A percentile compares a stretch with the other conserved stretches of the same genome.
These are phyloP conservation scores for Emydocephalus ijimae DNA, from an alignment of 2,113 vertebrate species.

Conservation along the genomic window DNA sequence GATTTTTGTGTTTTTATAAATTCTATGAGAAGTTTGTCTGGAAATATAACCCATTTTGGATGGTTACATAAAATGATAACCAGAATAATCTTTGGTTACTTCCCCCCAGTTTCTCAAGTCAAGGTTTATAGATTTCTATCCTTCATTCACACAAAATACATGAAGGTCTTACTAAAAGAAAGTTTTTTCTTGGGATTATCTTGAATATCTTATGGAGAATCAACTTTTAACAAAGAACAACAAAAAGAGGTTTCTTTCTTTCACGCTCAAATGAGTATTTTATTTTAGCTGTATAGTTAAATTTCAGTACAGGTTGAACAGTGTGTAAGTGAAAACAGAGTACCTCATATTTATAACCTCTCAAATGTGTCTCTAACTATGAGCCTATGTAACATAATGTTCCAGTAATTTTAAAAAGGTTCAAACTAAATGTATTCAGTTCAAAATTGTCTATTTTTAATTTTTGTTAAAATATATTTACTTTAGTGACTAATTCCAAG, in stretches of 20 bases:
- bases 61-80: not conserved
- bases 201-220: not conserved
- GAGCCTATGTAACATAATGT: constrained; percentile 25
- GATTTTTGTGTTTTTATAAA: not conserved
- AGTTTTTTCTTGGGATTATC: not conserved
- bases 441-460: not conserved
- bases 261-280: not conserved
- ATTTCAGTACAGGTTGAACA: constrained; percentile 14
- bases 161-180: not conserved
- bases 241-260: not conserved
- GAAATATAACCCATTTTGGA: not conserved
- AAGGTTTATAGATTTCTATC: not conserved
- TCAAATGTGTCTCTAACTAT: constrained; percentile 23
- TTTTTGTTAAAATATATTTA: not conserved
- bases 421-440: constrained; percentile 24
- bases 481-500: not conserved
- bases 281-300: not conserved
- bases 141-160: not conserved
- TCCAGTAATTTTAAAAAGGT: constrained; percentile 13
- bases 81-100: not conserved
- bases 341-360: constrained; percentile 33
- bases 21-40: not conserved
- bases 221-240: not conserved
- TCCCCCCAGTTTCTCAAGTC: not conserved
- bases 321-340: not conserved